Evolutionary conservation across 2,797 vertebrate species (phyloP), one percentile per base, ranked within the genome.

Genomic region (Phoeniculus purpureus): DNA sequence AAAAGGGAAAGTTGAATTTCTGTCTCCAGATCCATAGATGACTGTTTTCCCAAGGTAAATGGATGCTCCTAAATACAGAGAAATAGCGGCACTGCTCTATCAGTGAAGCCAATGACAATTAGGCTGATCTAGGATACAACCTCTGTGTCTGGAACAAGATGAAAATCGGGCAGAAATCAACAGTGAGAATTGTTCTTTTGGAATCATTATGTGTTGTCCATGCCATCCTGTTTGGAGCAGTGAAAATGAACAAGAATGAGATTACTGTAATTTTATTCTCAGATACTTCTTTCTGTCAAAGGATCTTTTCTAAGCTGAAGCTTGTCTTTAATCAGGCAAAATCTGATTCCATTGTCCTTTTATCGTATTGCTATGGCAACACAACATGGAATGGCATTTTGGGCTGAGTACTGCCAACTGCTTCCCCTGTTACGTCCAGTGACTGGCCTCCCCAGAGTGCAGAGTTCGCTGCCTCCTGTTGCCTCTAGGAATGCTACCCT

Each of bases 221-320:
- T 52, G 37, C 55, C 43, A 23, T 82, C 81, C 76, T 94, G 47
- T 83, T 89, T 9, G 34, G 34, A 70, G 76, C 40, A 66, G 60
- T n/a, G 87, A 73, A 89, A 89, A 83, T 50, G 27, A 86, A 80
- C 20, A 22, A 50, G 65, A 89, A 73, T 75, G 21, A 52, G 34
- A 73, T 87, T 75, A 85, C 76, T 83, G 70, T 85, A 31, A 26
- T 90, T 88, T 90, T 87, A 66, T 90, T 94, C 68, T 81, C 54
- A 86, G 67, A 64, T 89, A n/a, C 23, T 80, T 81, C 67, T 88
- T 93, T 73, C 84, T 80, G 79, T 87, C 85, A 85, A 88, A 92
- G 15, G 16, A 23, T 77, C 21, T 92, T 91, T 93, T 90, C 78
- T 74, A 68, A 91, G 73, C 26, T 74, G 80, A 92, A 85, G 48